phyloP scores from a whole-genome alignment of 2,113 vertebrate genomes.

The Piliocolobus tephrosceles region DNA sequence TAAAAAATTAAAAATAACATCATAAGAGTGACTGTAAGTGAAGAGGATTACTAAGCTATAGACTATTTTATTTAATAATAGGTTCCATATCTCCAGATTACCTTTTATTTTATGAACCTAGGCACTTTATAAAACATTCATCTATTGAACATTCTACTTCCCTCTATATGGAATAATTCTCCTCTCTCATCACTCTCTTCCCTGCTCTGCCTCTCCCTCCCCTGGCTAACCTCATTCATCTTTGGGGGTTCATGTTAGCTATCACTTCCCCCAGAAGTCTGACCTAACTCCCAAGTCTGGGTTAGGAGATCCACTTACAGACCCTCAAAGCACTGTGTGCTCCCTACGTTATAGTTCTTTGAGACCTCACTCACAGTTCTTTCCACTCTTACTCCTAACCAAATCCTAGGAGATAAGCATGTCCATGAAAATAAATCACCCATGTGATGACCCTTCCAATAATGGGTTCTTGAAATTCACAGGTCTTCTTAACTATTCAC shows the following conservation, averaged over 20 bases:
- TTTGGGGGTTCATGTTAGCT: not conserved
- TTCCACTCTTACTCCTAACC: not conserved
- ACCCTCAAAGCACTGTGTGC: not conserved
- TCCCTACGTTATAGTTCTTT: not conserved
- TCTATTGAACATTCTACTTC: not conserved
- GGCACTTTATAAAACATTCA: not conserved
- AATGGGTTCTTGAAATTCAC: not conserved
- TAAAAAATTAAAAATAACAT: slow-evolving; percentile 25
- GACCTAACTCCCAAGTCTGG: not conserved
- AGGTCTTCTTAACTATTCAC: not conserved
- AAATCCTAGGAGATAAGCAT: not conserved
- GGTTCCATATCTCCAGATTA: not conserved
- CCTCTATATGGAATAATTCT: not conserved
- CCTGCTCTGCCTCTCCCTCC: not conserved
- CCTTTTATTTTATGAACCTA: not conserved
- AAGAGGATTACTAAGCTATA: not conserved
- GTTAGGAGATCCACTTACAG: not conserved
- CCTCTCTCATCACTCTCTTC: not conserved
- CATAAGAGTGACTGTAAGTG: not conserved
- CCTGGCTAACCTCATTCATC: not conserved
- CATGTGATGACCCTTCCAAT: not conserved
- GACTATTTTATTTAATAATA: not conserved
- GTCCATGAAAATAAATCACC: not conserved
- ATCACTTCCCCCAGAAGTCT: not conserved
- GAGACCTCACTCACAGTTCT: not conserved